Evolutionary conservation across 2,888 invertebrate species (phyloP), one percentile per base, ranked within the genome.

Genomic region (Agrochola lychnidis): DNA sequence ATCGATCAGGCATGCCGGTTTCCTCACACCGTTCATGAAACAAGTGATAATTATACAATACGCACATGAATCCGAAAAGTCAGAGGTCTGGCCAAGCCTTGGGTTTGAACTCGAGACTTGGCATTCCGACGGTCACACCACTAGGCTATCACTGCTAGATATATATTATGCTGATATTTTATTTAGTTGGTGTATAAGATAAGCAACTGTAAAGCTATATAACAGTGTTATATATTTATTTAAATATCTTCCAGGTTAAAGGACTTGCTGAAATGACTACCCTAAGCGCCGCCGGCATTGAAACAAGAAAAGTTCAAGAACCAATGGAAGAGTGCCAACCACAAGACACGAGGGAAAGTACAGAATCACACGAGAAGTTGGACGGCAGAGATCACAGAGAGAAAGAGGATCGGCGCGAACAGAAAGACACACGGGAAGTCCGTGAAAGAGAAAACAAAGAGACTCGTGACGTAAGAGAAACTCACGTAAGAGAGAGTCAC

Each of bases 241-340:
- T 67, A 72, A 14, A 12, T 72, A n/a, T 51, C 75, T 93, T 93
- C 64, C 89, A 97, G 97, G 97, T 99, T 83, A 98, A 99, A 97
- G 99, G 99, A 92, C 97, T 99, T 93, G 98, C 99, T 96, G 99
- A 99, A 97, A 99, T 99, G 98, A 98, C 98, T 93, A 98, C 98
- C 94, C 97, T 98, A 94, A 98, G 98, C 92, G 97, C 97, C 89
- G 97, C 97, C 89, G 95, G 97, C 92, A 97, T 97, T 89, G 96
- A 94, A 88, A 92, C 93, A 88, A 94, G 94, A 92, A 96, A 93
- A 91, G 96, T 96, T 85, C 91, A 94, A 92, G 96, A 96, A 93
- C 95, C 96, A 89, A 96, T 96, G 96, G 96, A 96, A 89, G 96
- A 96, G 91, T 94, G 96, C 88, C 95, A 93, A 89, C 88, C 93